Evolutionary conservation across 2,888 invertebrate species (phyloP).

Genomic region (Myathropa florea): DNA sequence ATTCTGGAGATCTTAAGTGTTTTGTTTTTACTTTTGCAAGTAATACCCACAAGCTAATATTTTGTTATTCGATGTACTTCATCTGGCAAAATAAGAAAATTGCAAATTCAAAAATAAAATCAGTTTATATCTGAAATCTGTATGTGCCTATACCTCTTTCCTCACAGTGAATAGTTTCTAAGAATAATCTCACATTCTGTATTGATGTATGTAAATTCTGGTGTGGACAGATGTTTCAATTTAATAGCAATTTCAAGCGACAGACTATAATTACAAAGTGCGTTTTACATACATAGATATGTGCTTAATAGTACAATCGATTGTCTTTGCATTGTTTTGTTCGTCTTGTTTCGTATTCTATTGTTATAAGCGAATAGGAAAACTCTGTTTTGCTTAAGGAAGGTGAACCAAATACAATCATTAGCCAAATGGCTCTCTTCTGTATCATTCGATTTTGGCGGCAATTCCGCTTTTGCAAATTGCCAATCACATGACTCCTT

Average conservation of each 20-base stretch:
- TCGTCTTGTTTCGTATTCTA: not conserved
- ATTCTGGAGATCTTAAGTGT: too few species aligned
- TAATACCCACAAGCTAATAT: too few species aligned
- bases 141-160: not conserved
- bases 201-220: constrained; percentile 30
- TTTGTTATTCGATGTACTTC: too few species aligned
- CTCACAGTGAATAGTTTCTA: not conserved
- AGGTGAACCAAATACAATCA: constrained; percentile 16
- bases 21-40: too few species aligned
- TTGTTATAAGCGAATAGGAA: not conserved
- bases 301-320: constrained; percentile 22
- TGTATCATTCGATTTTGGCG: not conserved
- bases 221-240: constrained; percentile 44
- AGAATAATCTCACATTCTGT: not conserved
- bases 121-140: not conserved
- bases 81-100: too few species aligned
- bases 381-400: not conserved
- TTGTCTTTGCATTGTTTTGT: not conserved
- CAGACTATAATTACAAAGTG: constrained; percentile 20
- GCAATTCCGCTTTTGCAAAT: not conserved
- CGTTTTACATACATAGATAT: constrained; percentile 3
- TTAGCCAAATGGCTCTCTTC: constrained; percentile 15
- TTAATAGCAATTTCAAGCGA: not conserved
- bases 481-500: constrained; percentile 21
- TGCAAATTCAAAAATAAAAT: too few species aligned